These are phyloP conservation scores for Oscheius sp. DNA, from an alignment of 2,888 invertebrate genomes.

Conservation along the genomic window DNA sequence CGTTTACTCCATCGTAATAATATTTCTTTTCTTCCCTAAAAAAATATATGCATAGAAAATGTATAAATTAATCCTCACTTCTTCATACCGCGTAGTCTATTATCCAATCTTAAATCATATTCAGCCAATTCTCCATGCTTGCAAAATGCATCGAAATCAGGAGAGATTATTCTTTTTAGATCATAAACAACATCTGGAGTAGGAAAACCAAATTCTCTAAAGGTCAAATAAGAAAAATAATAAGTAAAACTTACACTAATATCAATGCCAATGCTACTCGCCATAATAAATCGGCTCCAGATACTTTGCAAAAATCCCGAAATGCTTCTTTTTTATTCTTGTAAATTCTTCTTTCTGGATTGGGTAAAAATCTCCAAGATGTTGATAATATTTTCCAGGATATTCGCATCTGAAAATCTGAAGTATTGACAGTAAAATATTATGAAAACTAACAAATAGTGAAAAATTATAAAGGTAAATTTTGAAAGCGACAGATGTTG, in stretches of 20 bases:
- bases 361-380: conserved; percentile 46
- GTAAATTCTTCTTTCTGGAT: conserved; percentile 47
- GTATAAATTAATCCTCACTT: conserved; percentile 1
- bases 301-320: conserved; percentile 56
- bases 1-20: conserved; percentile 42
- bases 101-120: conserved; percentile 53
- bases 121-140: conserved; percentile 55
- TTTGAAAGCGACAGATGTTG: neutral
- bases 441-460: neutral
- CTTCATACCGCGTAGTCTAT: conserved; percentile 49
- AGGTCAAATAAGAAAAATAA: neutral
- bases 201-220: conserved; percentile 63
- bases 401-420: conserved; percentile 20
- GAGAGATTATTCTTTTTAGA: conserved; percentile 55
- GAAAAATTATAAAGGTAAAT: neutral
- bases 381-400: conserved; percentile 5
- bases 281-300: conserved; percentile 54
- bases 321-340: conserved; percentile 53
- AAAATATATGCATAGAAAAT: conserved; percentile 2
- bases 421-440: neutral
- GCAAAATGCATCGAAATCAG: conserved; percentile 61
- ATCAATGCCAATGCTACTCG: conserved; percentile 53
- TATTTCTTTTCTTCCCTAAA: conserved; percentile 47
- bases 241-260: conserved; percentile 45
- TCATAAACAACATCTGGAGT: conserved; percentile 64